Conservation (phyloP, 2,797 vertebrate species). For the Gobio occitaniae region DNA sequence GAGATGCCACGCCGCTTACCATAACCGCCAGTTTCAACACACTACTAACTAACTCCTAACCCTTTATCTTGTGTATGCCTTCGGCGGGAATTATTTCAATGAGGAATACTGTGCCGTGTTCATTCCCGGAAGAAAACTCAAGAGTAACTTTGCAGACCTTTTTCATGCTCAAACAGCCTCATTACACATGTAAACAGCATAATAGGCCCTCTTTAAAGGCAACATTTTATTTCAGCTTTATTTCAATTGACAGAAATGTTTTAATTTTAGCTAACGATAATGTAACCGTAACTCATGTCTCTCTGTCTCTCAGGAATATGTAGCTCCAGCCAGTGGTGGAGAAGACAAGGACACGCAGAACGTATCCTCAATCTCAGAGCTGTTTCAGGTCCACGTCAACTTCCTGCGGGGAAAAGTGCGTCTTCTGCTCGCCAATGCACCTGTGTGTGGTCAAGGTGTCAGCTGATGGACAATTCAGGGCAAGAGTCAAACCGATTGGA, state of each 20-base stretch:
- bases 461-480: slow-evolving; percentile 77
- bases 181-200: no score
- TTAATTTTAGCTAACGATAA: not conserved
- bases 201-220: no score
- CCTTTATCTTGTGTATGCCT: not conserved
- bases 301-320: slow-evolving; percentile 71
- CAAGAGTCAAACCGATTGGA: slow-evolving; percentile 63
- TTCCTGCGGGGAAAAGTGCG: slow-evolving; percentile 89
- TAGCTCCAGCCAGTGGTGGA: slow-evolving; percentile 62
- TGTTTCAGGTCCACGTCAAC: slow-evolving; percentile 84
- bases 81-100: not conserved
- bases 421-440: slow-evolving; percentile 76
- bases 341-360: slow-evolving; percentile 72
- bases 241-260: not conserved
- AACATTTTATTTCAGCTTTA: not conserved
- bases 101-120: no score
- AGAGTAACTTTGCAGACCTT: not conserved
- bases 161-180: not conserved
- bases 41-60: not conserved
- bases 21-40: not conserved
- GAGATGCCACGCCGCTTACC: not conserved
- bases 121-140: no score
- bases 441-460: slow-evolving; percentile 78
- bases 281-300: not conserved
- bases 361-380: slow-evolving; percentile 77